Evolutionary conservation across 2,113 vertebrate genomes (phyloP).

Genomic region (Alexandromys fortis): DNA sequence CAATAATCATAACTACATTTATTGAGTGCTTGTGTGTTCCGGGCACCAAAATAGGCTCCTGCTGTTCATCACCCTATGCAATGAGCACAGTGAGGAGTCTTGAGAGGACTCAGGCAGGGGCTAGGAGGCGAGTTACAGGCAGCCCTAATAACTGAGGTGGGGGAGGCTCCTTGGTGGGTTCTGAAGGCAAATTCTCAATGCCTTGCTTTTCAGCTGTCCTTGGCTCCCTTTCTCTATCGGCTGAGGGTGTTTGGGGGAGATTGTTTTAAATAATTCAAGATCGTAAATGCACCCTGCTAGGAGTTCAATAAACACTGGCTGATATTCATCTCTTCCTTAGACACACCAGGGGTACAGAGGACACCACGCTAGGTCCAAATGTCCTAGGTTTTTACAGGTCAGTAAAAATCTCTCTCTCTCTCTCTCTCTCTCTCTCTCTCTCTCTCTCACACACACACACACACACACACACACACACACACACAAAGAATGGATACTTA

Average conservation of each 20-base stretch:
- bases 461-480: too few species aligned
- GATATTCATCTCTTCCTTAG: constrained; percentile 32
- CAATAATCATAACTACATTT: background rate
- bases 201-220: background rate
- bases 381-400: constrained; percentile 22
- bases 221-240: background rate
- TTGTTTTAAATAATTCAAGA: constrained; percentile 23
- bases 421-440: too few species aligned
- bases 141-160: constrained; percentile 42
- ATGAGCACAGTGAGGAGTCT: constrained; percentile 1
- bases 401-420: constrained; percentile 45
- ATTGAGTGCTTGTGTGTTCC: background rate
- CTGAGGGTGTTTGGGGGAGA: background rate
- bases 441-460: background rate
- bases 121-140: constrained; percentile 29
- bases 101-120: constrained; percentile 22
- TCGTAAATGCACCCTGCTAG: background rate
- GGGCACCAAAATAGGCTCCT: background rate
- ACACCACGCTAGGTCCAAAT: background rate
- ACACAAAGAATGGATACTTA: background rate
- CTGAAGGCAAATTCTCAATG: constrained; percentile 36
- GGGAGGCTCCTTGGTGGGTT: constrained; percentile 32
- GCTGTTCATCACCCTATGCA: background rate
- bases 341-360: background rate
- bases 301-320: background rate